These are phyloP conservation scores for Drosophila nebulosa DNA, from an alignment of 1,140 invertebrate genomes.

Conservation along the genomic window DNA sequence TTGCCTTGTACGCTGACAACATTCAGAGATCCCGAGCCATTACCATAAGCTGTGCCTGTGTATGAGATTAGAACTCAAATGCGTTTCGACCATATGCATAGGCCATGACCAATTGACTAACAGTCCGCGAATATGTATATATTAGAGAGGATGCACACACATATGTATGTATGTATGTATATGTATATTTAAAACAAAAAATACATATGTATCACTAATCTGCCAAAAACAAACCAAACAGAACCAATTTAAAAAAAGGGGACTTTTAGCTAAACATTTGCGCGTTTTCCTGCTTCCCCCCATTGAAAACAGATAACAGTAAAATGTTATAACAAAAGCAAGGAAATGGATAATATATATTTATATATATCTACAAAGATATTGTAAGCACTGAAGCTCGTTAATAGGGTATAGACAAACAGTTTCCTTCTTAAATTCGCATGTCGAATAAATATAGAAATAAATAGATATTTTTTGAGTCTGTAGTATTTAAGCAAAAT, in stretches of 20 bases:
- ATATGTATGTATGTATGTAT: neutral
- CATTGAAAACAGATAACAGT: constrained; percentile 40
- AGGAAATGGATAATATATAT: too few relatives aligned
- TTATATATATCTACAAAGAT: too few relatives aligned
- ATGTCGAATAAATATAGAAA: too few relatives aligned
- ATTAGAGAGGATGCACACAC: neutral
- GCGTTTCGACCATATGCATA: constrained; percentile 46
- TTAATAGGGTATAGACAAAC: too few relatives aligned
- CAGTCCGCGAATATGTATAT: constrained; percentile 40
- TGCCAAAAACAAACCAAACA: constrained; percentile 43
- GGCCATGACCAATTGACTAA: constrained; percentile 62
- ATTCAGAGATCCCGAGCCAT: constrained; percentile 44
- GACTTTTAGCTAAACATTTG: constrained; percentile 21
- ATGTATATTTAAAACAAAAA: neutral
- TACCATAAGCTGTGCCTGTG: constrained; percentile 62
- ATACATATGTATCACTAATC: constrained; percentile 40
- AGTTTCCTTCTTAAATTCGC: neutral
- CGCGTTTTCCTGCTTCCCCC: constrained; percentile 41
- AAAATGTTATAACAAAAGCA: neutral
- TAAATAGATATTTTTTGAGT: too few relatives aligned
- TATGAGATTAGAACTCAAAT: constrained; percentile 46
- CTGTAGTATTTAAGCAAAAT: too few relatives aligned
- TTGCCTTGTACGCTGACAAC: constrained; percentile 26
- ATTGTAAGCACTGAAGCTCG: too few relatives aligned
- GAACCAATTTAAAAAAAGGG: constrained; percentile 38